These are phyloP conservation scores for Palythoa grandis DNA, from an alignment of 92 coral and sea anemone species.

Conservation along the genomic window DNA sequence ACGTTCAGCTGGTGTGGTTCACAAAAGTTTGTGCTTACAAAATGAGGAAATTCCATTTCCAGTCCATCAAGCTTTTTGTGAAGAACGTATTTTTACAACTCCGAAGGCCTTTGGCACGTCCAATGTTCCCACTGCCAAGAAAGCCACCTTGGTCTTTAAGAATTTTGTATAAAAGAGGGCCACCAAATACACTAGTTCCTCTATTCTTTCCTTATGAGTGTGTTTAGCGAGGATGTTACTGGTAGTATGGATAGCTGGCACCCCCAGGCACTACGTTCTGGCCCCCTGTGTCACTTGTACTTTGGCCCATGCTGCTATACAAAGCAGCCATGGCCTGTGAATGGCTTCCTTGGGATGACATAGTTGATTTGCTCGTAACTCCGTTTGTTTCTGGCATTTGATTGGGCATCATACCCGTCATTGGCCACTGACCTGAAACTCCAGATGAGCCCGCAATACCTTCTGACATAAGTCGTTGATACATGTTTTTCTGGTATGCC, in stretches of 20 bases:
- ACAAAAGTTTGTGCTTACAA: background rate
- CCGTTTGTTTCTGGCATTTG: conserved; percentile 51
- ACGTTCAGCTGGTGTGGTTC: background rate
- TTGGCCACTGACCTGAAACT: conserved; percentile 51
- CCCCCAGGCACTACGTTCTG: conserved; percentile 48
- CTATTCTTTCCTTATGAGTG: background rate
- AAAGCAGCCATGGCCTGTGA: conserved; percentile 55
- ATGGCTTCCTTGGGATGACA: conserved; percentile 36
- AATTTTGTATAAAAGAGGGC: background rate
- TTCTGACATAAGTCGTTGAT: conserved; percentile 69
- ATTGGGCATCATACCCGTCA: conserved; percentile 45
- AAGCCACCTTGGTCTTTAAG: background rate
- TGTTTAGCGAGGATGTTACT: conserved; percentile 30
- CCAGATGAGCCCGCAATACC: conserved; percentile 56
- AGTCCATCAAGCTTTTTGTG: background rate
- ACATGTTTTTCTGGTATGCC: conserved; percentile 61
- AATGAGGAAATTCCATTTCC: background rate
- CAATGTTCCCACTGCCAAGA: background rate
- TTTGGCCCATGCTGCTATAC: conserved; percentile 61
- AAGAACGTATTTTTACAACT: background rate
- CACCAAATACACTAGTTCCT: no score
- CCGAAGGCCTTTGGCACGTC: background rate
- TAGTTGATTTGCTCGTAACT: conserved; percentile 50
- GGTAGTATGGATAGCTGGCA: conserved; percentile 54
- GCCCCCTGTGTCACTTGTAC: conserved; percentile 33